These are phyloP conservation scores for Anser brachyrhynchus DNA, from an alignment of 2,113 vertebrate genomes.

Conservation along the genomic window DNA sequence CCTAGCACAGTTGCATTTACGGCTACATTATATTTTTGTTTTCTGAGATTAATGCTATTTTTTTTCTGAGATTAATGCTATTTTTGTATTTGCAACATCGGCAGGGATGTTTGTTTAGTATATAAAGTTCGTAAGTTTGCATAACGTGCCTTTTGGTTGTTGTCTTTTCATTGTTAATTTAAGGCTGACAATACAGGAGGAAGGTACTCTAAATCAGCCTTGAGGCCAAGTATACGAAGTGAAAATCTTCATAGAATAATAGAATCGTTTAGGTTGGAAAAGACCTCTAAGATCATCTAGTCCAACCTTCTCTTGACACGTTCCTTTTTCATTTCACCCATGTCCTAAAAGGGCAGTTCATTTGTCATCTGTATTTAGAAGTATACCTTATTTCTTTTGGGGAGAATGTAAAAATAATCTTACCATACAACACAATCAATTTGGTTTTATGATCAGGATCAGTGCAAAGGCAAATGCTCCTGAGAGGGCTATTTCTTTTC, in stretches of 20 bases:
- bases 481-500: background rate
- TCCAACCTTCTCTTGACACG: background rate
- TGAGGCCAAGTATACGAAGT: constrained; percentile 31
- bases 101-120: background rate
- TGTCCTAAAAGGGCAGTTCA: constrained; percentile 26
- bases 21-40: background rate
- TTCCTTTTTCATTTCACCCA: constrained; percentile 36
- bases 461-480: background rate
- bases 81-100: background rate
- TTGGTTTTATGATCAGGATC: background rate
- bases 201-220: constrained; percentile 41
- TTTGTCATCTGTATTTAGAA: constrained; percentile 47
- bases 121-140: background rate
- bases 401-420: background rate
- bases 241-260: background rate
- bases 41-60: background rate
- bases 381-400: constrained; percentile 31
- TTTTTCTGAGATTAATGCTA: background rate
- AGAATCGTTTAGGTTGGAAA: no score
- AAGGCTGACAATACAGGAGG: background rate
- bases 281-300: no score
- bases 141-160: background rate
- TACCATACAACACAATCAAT: background rate
- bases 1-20: background rate
- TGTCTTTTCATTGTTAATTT: background rate